A percentile compares a stretch with the other conserved stretches of the same genome.
phyloP scores from a whole-genome alignment of 2,113 vertebrate species.

The Jaculus jaculus region DNA sequence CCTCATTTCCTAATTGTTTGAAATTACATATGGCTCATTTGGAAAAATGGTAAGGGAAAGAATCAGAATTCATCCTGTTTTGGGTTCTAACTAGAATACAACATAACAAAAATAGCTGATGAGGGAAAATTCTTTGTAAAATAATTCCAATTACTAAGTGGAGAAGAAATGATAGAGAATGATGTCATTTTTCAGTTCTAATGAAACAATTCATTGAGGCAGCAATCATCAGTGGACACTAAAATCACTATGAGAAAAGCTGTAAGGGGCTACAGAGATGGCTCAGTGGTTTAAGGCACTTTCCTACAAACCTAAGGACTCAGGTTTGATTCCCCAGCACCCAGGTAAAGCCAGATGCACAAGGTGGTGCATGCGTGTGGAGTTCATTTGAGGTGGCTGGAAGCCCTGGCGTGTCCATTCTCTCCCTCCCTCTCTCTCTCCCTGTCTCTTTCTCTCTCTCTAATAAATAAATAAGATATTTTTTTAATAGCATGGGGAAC shows the following conservation, averaged over 20 bases:
- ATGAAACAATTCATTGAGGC: background rate
- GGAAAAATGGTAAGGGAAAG: slow-evolving; percentile 7
- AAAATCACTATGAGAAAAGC: slow-evolving; percentile 37
- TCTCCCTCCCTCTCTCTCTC: too few species aligned
- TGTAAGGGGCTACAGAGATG: background rate
- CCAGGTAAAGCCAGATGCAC: too few species aligned
- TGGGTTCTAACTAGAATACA: slow-evolving; percentile 9
- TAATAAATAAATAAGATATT: too few species aligned
- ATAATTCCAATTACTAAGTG: slow-evolving; percentile 28
- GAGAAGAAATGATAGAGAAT: slow-evolving; percentile 15
- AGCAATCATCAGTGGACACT: background rate
- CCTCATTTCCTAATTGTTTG: slow-evolving; percentile 1
- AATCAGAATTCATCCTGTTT: slow-evolving; percentile 15
- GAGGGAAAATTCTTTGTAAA: background rate
- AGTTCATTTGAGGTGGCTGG: too few species aligned
- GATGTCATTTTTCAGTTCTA: background rate
- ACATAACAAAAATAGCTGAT: background rate
- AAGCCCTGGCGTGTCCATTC: too few species aligned
- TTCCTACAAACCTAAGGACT: too few species aligned
- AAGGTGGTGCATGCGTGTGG: too few species aligned
- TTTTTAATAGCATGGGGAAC: too few species aligned
- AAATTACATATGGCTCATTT: background rate
- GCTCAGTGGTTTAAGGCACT: too few species aligned
- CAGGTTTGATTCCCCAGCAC: too few species aligned
- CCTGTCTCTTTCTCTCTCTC: too few species aligned